Base-by-base conservation (phyloP, 2,113 vertebrate species). In the Nicator chloris region DNA sequence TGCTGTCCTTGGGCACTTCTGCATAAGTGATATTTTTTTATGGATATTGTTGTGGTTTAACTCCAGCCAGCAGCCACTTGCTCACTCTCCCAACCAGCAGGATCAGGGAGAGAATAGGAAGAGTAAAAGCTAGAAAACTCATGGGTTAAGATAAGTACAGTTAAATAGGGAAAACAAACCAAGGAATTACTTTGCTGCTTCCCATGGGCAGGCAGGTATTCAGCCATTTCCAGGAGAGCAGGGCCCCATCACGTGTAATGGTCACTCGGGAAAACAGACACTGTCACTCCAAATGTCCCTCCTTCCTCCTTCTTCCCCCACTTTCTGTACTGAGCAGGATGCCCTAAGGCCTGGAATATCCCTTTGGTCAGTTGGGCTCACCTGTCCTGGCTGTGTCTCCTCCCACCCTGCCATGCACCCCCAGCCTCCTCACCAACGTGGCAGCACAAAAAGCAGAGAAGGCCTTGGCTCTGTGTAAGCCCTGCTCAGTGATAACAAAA, bases 371-470 rank as follows among this genome's bases (percentile, higher is more conserved):
- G 19, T 0, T 47, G 19, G 20, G 39, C 24, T 54, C 39, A 61
- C 24, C 53, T 54, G 39, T 54, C n/a, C 47, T 18, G 15, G 61
- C 17, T 61, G 21, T 31, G 47, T 27, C 30, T 31, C 21, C 70
- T 82, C 24, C 20, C 39, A 40, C 3, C 13, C 69, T 40, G 19
- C 39, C 51, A 18, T 3, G 13, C 33, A 45, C 9, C 5, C 13
- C 53, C 53, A 53, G 13, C 5, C 16, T 15, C 39, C 39, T 82
- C 47, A 8, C 13, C 24, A 35, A 17, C 0, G 0, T 11, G 47
- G n/a, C 24, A 68, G 30, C 12, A 15, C 1, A 0, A 40, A 54
- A 40, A 76, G 40, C 26, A 82, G 54, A 12, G 10, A 42, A 40
- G 24, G 40, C 39, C 13, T 47, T 68, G 53, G 61, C 11, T 89